A percentile compares a stretch with the other conserved stretches of the same genome.
phyloP scores from a whole-genome alignment of 2,113 vertebrate genomes.

The Dromaius novaehollandiae region DNA sequence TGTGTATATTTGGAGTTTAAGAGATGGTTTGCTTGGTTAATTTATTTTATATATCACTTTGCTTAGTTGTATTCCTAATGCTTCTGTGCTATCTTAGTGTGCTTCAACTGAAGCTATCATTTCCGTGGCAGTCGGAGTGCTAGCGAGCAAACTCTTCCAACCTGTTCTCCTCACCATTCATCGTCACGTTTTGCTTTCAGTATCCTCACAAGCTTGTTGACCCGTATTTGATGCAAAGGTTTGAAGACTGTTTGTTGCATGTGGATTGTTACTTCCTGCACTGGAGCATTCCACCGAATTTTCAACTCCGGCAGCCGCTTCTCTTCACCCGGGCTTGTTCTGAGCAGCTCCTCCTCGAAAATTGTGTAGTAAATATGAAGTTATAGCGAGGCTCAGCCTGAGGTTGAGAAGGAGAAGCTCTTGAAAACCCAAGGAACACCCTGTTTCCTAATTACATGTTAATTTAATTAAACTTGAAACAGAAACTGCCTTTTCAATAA shows the following conservation, averaged over 20 bases:
- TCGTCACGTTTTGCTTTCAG: rapidly evolving
- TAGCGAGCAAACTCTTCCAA: neutral
- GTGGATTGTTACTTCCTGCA: neutral
- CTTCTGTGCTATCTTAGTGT: rapidly evolving
- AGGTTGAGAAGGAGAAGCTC: neutral
- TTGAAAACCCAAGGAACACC: neutral
- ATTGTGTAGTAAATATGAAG: rapidly evolving
- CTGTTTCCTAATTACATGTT: neutral
- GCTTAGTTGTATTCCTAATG: neutral
- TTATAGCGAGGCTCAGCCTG: neutral
- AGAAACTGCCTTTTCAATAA: neutral
- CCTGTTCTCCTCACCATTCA: neutral
- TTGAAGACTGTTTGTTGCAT: neutral
- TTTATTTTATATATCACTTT: neutral
- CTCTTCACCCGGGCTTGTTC: neutral
- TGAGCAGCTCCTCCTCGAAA: neutral
- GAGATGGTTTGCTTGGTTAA: neutral
- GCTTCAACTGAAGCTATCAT: neutral
- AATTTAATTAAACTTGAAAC: neutral
- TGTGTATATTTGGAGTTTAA: neutral
- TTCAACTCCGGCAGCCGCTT: neutral
- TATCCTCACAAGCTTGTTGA: neutral
- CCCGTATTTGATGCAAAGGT: rapidly evolving
- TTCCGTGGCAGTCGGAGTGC: neutral
- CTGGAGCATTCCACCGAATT: neutral